These are phyloP conservation scores for Amblyjoppa fuscipennis DNA, from an alignment of 2,888 invertebrate species.

Conservation along the genomic window DNA sequence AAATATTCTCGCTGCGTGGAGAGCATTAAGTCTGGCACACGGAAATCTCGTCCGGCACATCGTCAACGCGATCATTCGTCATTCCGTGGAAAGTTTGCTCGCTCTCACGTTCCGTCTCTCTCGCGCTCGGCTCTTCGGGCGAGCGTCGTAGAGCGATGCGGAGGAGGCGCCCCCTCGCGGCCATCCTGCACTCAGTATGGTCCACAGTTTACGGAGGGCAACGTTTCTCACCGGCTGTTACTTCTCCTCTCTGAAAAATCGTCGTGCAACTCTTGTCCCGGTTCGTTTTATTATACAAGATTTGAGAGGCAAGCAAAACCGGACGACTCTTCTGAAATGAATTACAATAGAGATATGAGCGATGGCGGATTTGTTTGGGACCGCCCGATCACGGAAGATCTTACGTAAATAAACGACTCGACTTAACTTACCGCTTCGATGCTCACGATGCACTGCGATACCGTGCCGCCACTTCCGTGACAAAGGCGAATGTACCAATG, in stretches of 20 bases:
- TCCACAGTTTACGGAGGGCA: constrained; percentile 45
- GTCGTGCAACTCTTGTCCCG: constrained; percentile 39
- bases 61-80: constrained; percentile 76
- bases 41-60: constrained; percentile 75
- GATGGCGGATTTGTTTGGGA: no score
- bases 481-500: no score
- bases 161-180: constrained; percentile 9
- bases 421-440: no score
- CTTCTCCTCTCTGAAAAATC: constrained; percentile 49
- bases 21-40: constrained; percentile 74
- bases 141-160: constrained; percentile 11
- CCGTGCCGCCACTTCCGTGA: no score
- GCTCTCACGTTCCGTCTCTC: constrained; percentile 44
- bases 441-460: no score
- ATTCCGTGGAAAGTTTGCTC: constrained; percentile 70
- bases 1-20: constrained; percentile 74
- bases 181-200: background rate
- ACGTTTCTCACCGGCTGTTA: constrained; percentile 53
- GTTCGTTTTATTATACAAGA: constrained; percentile 16
- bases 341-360: background rate
- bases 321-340: background rate
- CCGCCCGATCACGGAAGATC: no score
- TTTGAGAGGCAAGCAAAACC: constrained; percentile 2
- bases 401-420: no score
- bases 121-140: constrained; percentile 4